Conservation (phyloP, 2,888 invertebrate genomes). For the Cephus pulcher region DNA sequence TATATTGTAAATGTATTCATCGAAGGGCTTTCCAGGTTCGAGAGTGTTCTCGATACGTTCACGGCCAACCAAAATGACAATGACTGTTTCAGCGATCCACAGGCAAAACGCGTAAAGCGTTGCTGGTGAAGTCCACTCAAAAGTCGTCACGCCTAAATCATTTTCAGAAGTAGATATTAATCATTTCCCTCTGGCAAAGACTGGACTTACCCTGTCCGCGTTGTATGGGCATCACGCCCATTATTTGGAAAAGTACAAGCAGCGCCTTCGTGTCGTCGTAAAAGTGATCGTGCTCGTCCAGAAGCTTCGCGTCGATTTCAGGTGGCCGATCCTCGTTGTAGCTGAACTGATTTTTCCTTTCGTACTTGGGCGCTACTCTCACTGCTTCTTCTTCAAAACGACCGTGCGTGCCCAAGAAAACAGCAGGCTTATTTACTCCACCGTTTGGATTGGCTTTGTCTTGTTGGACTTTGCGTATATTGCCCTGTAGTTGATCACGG, state of each 20-base stretch:
- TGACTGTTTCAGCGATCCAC: constrained; percentile 72
- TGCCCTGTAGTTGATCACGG: neutral
- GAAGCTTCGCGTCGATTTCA: constrained; percentile 69
- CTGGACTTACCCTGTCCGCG: constrained; percentile 15
- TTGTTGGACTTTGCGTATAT: constrained; percentile 7
- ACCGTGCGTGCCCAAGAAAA: constrained; percentile 14
- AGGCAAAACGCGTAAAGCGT: constrained; percentile 77
- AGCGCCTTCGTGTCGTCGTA: constrained; percentile 79
- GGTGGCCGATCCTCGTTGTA: constrained; percentile 45
- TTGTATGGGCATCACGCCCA: constrained; percentile 79
- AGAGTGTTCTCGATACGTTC: constrained; percentile 60
- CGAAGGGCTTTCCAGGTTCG: constrained; percentile 74
- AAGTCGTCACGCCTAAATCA: constrained; percentile 67
- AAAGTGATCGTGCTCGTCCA: constrained; percentile 78
- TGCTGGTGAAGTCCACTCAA: constrained; percentile 75
- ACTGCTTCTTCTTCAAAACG: constrained; percentile 8
- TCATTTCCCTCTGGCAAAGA: too few relatives aligned
- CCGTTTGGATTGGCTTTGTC: neutral
- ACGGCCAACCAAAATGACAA: constrained; percentile 68
- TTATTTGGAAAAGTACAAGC: constrained; percentile 78
- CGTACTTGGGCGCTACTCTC: constrained; percentile 15
- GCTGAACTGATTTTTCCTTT: constrained; percentile 22
- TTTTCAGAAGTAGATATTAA: neutral
- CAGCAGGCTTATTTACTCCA: constrained; percentile 10
- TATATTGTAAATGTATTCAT: constrained; percentile 80